A percentile compares a stretch with the other conserved stretches of the same genome.
These are phyloP conservation scores for Channa maculata DNA, from an alignment of 2,113 vertebrate species.

Conservation along the genomic window DNA sequence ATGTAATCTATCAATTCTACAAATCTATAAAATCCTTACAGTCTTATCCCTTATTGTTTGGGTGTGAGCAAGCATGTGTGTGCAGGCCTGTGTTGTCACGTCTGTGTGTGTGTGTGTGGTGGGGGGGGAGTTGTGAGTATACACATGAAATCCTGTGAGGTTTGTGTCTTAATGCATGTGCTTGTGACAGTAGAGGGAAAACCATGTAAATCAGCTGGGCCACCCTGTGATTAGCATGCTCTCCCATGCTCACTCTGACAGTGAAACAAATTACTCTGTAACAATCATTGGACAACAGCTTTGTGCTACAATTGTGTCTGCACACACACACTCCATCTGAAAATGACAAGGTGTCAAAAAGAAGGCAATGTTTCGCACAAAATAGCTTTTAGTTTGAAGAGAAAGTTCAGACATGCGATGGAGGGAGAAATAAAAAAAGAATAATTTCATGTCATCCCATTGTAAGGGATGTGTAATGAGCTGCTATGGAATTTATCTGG, in stretches of 20 bases:
- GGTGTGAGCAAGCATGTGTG: slow-evolving; percentile 16
- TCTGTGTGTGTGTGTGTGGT: not conserved
- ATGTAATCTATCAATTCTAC: slow-evolving; percentile 20
- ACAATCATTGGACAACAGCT: slow-evolving; percentile 24
- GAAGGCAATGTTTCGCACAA: slow-evolving; percentile 17
- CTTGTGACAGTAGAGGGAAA: slow-evolving; percentile 2
- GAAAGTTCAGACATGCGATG: slow-evolving; percentile 3
- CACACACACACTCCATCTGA: not conserved
- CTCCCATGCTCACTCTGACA: slow-evolving; percentile 29
- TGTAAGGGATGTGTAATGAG: slow-evolving; percentile 61
- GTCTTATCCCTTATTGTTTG: slow-evolving; percentile 30
- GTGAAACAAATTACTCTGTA: slow-evolving; percentile 43
- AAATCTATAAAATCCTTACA: slow-evolving; percentile 41
- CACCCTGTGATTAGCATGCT: slow-evolving; percentile 36
- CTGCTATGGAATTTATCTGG: slow-evolving; percentile 57
- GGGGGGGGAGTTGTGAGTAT: not conserved
- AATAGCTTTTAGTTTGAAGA: slow-evolving; percentile 18
- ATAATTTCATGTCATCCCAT: slow-evolving; percentile 31
- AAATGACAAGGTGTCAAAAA: slow-evolving; percentile 25
- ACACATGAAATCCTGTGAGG: not conserved
- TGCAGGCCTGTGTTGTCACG: slow-evolving; percentile 6
- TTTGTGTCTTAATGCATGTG: not conserved
- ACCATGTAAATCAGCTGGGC: slow-evolving; percentile 10
- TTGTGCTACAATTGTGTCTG: no score
- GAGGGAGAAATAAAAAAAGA: not conserved